Base-by-base conservation (phyloP, 2,797 vertebrate species). In the Sparidentex hasta region DNA sequence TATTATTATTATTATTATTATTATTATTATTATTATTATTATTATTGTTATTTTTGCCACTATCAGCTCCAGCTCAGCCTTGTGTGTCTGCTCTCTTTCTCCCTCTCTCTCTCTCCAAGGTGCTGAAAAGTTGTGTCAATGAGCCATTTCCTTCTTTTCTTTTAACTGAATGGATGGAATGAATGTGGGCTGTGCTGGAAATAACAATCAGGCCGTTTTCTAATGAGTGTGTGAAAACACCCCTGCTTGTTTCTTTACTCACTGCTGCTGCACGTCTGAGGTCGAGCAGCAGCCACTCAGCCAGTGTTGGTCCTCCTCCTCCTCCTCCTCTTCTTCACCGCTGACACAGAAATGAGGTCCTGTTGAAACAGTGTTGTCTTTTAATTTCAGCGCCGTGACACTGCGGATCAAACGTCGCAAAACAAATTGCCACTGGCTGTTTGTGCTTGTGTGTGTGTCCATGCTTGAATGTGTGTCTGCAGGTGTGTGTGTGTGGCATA, bases 121-220 rank as follows among this genome's bases (percentile, higher is more conserved):
- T 89, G 84, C 83, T 90, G 85, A 85, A 91, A 90, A 90, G 75
- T 88, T 90, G 81, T 55, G 56, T 65, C 74, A 65, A 13, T 71
- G 81, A 81, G 58, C 27, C 21, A 66, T 74, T 82, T 74, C 18
- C 67, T 64, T 59, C n/a, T 57, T 83, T 33, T 33, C 7, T 33
- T 33, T 33, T 1, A 6, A 33, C 29, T 33, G 29, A 33, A 33
- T 33, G 29, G 29, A 33, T 33, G 29, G 6, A 33, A 33, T 33
- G 29, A 33, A 33, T 33, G 29, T 33, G 4, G 5, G 29, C 29
- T 33, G 29, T 33, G 29, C 29, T 1, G 27, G 50, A 76, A 79
- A 73, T 76, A 72, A 78, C 51, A 77, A 88, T 83, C 43, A 85
- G 47, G 78, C 62, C 18, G 23, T 78, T 75, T 33, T 54, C 52